phyloP scores from a whole-genome alignment of 1,140 invertebrate genomes.

The Rhynchophorus ferrugineus region DNA sequence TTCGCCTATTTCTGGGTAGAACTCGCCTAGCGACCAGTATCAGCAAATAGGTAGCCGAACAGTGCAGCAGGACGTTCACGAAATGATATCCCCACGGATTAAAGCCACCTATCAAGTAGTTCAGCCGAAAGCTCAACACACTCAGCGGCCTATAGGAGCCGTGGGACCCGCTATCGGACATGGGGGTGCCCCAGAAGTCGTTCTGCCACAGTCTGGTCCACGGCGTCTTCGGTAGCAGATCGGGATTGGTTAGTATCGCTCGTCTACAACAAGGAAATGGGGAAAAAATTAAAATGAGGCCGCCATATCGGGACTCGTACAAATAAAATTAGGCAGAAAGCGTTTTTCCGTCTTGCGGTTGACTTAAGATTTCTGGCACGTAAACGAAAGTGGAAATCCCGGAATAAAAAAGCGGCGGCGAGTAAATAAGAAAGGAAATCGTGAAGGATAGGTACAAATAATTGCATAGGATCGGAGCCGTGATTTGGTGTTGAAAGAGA shows the following conservation, averaged over 20 bases:
- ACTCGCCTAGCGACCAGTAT: conserved; percentile 61
- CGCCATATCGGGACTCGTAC: neutral
- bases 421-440: neutral
- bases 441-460: neutral
- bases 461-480: neutral
- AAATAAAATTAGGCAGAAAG: neutral
- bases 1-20: conserved; percentile 50
- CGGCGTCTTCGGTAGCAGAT: conserved; percentile 68
- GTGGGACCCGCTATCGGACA: conserved; percentile 78
- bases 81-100: conserved; percentile 88
- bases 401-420: neutral
- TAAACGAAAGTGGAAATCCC: neutral
- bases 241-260: conserved; percentile 81
- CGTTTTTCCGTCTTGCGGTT: neutral
- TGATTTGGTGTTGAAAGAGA: neutral
- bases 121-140: conserved; percentile 86
- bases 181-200: conserved; percentile 89
- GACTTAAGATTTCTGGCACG: neutral
- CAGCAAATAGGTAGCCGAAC: conserved; percentile 70
- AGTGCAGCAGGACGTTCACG: conserved; percentile 81
- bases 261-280: conserved; percentile 70
- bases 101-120: conserved; percentile 79
- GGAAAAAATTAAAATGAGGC: too few relatives aligned
- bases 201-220: conserved; percentile 68
- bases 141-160: conserved; percentile 89